phyloP scores from a whole-genome alignment of 2,888 invertebrate genomes.

The Lasioglossum lativentre region DNA sequence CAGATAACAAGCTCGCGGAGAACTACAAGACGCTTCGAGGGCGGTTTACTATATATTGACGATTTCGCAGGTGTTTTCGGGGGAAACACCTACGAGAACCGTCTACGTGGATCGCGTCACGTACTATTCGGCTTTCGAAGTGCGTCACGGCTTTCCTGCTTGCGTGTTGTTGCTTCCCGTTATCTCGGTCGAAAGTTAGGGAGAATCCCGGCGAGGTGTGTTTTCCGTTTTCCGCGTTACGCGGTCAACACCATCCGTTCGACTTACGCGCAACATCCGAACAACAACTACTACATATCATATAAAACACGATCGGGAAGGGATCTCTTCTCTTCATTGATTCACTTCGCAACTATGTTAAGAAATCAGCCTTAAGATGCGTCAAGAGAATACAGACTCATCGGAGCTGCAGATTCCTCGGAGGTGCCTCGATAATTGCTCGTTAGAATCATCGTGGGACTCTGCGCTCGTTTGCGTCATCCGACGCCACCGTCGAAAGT shows the following conservation, averaged over 20 bases:
- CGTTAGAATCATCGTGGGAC: constrained; percentile 30
- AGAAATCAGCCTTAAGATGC: not conserved
- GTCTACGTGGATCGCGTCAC: constrained; percentile 37
- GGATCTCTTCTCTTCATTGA: not conserved
- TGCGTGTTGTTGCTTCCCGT: constrained; percentile 23
- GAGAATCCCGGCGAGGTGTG: not conserved
- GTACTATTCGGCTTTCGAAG: not conserved
- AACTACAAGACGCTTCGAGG: not conserved
- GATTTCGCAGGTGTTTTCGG: not conserved
- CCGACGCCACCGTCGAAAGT: constrained; percentile 3
- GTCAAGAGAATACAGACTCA: not conserved
- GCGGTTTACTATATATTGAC: not conserved
- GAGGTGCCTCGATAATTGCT: not conserved
- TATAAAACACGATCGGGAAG: not conserved
- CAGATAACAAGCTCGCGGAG: not conserved
- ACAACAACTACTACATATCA: not conserved
- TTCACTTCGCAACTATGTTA: not conserved
- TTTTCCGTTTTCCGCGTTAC: constrained; percentile 12
- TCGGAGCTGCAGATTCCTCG: not conserved
- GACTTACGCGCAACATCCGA: not conserved
- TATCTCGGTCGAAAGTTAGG: constrained; percentile 40
- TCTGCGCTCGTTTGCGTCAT: constrained; percentile 41
- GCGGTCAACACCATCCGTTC: not conserved
- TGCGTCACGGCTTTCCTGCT: constrained; percentile 40
- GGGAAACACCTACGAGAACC: not conserved